Evolutionary conservation across 2,113 vertebrate genomes (phyloP).

Genomic region (Motacilla tschutschensis): DNA sequence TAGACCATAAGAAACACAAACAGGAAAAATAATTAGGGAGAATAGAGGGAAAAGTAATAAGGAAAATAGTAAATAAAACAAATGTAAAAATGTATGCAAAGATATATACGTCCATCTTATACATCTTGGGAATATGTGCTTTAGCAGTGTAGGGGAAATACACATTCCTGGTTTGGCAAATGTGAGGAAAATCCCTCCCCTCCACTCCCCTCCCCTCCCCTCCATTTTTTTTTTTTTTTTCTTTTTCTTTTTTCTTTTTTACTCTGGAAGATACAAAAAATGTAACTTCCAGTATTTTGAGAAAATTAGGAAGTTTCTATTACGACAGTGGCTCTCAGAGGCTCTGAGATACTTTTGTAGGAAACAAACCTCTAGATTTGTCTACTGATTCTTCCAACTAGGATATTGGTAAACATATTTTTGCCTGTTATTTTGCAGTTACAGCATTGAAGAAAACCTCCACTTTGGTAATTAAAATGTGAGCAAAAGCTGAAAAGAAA

Average conservation of each 20-base stretch:
- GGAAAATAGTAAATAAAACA: not conserved
- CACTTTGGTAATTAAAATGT: not conserved
- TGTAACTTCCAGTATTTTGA: not conserved
- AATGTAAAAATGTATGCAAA: not conserved
- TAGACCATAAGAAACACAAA: not conserved
- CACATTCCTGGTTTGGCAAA: not conserved
- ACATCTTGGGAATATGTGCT: not conserved
- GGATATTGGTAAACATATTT: not conserved
- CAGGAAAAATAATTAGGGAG: not conserved
- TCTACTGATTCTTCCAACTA: not conserved
- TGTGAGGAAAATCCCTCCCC: not conserved
- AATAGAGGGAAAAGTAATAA: not conserved
- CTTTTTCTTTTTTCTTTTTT: not conserved
- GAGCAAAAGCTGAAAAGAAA: not conserved
- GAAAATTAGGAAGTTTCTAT: not conserved
- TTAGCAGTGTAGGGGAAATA: not conserved
- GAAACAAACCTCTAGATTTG: not conserved
- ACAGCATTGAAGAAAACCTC: not conserved
- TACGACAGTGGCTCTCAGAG: not conserved
- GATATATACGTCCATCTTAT: not conserved
- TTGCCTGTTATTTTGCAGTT: not conserved
- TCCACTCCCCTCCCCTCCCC: fast-evolving
- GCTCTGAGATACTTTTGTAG: not conserved
- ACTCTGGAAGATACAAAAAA: not conserved
- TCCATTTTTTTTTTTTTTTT: fast-evolving